Conservation (phyloP, 2,888 invertebrate genomes). For the Ophion slaviceki region DNA sequence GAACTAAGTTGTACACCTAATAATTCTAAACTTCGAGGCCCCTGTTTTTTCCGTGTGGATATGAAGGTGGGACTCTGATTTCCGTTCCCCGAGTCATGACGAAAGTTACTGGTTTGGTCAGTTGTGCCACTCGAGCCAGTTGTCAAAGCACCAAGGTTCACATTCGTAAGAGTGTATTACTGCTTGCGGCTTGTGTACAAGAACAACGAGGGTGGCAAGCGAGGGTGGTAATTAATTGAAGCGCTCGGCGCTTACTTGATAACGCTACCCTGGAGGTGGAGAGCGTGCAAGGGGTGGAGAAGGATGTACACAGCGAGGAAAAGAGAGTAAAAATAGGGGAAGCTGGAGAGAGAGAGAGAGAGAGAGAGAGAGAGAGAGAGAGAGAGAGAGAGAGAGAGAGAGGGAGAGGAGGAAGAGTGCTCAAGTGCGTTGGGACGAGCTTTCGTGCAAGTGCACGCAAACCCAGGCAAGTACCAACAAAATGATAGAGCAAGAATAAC, state of each 20-base stretch:
- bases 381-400: neutral
- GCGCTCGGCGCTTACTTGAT: conserved; percentile 61
- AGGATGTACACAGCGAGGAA: no score
- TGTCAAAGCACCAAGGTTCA: neutral
- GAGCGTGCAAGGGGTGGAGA: neutral
- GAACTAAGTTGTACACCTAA: no score
- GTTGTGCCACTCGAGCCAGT: no score
- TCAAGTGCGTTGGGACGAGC: conserved; percentile 45
- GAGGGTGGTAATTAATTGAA: conserved; percentile 54
- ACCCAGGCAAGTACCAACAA: conserved; percentile 47
- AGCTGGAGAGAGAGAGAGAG: conserved; percentile 2
- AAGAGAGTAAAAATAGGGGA: no score
- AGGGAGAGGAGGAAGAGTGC: neutral
- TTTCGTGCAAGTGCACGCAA: conserved; percentile 54
- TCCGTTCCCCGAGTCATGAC: no score
- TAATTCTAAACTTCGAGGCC: no score
- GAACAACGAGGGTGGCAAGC: conserved; percentile 14
- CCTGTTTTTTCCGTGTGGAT: no score
- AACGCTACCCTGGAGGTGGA: conserved; percentile 48
- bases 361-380: neutral
- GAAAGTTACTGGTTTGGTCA: no score
- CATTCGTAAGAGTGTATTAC: conserved; percentile 41
- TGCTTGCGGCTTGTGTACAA: conserved; percentile 57
- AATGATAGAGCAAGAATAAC: conserved; percentile 63
- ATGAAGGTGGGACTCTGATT: no score